Evolutionary conservation across 64 coral and sea anemone genomes (phyloP), one percentile per base, ranked within the genome.

Genomic region (Porites australiensis): DNA sequence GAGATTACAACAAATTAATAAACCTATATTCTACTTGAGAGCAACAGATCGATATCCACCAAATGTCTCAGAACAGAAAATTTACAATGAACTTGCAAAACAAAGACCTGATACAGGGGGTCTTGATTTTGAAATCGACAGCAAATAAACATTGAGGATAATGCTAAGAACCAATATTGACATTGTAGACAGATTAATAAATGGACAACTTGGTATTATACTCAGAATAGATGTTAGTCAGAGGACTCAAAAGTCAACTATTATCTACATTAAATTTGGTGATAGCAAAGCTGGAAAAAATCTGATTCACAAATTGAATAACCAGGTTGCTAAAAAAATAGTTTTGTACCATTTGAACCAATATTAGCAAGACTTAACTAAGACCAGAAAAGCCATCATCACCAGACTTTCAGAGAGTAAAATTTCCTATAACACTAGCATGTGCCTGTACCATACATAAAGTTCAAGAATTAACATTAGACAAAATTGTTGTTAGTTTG

Each of bases 401-500:
- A 47, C 64, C 82, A 59, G 63, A 86, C 69, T 70, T 69, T 70
- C 59, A 86, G 49, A 59, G 74, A 82, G 64, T 52, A 23, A 55
- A 82, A 63, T 82, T 82, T 60, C 79, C 64, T 86, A 50, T 94
- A 15, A 78, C 69, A 57, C 50, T 94, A 20, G 72, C 92, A 20
- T 89, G 72, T 44, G 92, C 92, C 13, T 64, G 68, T 44, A 89
- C 67, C 50, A 48, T 94, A 20, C 86, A 94, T 77, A 93, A 93
- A 86, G 82, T 88, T 20, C 75, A 90, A 70, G 89, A 77, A 60
- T 43, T 76, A 10, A 77, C 3, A 64, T 75, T 90, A 49, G 43
- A 55, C 14, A 81, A 79, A 67, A 60, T 79, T 90, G 75, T 90
- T 46, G 45, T 90, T 20, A 79, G 88, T 37, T 65, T 79, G 10